Evolutionary conservation across 2,113 vertebrate genomes (phyloP).

Genomic region (Lagopus muta): DNA sequence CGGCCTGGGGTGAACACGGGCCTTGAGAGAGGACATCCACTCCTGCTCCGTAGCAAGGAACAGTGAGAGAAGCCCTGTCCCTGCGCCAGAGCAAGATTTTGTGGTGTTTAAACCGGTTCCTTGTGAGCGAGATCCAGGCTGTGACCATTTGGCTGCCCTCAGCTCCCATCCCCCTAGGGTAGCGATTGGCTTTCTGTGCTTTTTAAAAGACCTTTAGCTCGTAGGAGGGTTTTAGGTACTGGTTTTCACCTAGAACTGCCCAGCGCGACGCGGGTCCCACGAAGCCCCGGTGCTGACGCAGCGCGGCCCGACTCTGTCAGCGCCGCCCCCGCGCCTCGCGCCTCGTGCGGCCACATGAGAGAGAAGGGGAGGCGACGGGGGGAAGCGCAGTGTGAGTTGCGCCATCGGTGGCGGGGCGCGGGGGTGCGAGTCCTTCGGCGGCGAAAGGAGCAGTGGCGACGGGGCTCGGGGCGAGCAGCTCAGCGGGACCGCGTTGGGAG

Average conservation of each 20-base stretch:
- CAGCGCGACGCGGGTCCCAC: too few relatives aligned
- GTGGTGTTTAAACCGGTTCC: not conserved
- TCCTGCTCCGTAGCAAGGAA: not conserved
- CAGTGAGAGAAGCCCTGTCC: rapidly evolving
- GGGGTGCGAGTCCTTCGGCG: not conserved
- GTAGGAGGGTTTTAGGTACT: rapidly evolving
- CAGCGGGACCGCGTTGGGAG: not conserved
- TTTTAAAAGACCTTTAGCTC: too few relatives aligned
- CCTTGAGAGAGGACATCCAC: not conserved
- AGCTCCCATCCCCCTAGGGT: rapidly evolving
- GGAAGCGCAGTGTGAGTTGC: not conserved
- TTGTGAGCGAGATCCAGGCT: rapidly evolving
- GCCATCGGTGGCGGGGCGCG: conserved; percentile 4
- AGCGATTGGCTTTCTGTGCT: too few relatives aligned
- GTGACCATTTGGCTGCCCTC: rapidly evolving
- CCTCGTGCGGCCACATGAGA: not conserved
- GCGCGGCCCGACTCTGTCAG: too few relatives aligned
- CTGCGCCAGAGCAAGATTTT: not conserved
- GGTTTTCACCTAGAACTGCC: not conserved
- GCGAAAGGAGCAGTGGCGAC: not conserved
- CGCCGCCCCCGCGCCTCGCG: not conserved
- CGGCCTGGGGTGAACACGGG: not conserved
- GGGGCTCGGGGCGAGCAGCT: not conserved
- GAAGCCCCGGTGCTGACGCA: too few relatives aligned
- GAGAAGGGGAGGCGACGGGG: not conserved